Conservation (phyloP, 2,113 vertebrate species). For the Coryphaenoides rupestris region DNA sequence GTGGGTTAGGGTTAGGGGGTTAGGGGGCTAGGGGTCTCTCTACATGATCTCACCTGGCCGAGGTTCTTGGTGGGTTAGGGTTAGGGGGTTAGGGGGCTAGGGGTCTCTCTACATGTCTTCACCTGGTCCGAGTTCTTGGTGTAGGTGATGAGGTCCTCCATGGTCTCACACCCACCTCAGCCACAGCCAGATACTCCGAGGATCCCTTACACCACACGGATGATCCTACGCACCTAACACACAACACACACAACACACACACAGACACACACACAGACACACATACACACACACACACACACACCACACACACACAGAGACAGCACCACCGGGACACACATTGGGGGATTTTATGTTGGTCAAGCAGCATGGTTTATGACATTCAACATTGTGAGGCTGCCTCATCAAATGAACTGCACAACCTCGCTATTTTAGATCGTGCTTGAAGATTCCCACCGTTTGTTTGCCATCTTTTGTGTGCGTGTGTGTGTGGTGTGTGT, state of each 20-base stretch:
- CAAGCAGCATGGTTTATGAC: slow-evolving; percentile 35
- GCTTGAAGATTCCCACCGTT: not conserved
- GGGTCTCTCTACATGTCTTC: slow-evolving; percentile 18
- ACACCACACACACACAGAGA: slow-evolving; percentile 32
- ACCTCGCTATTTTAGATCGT: not conserved
- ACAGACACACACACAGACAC: not conserved
- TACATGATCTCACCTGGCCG: too few species aligned
- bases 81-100: too few species aligned
- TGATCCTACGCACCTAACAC: slow-evolving; percentile 92
- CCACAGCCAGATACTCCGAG: slow-evolving; percentile 95
- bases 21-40: too few species aligned
- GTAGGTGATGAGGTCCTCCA: slow-evolving; percentile 98
- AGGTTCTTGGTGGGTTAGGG: too few species aligned
- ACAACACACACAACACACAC: slow-evolving; percentile 20
- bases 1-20: too few species aligned
- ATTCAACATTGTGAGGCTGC: not conserved
- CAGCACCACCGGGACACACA: not conserved
- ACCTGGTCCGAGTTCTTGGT: slow-evolving; percentile 99
- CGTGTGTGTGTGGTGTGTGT: not conserved
- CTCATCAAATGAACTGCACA: not conserved
- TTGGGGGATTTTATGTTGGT: not conserved
- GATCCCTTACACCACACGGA: slow-evolving; percentile 97
- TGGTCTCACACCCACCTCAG: slow-evolving; percentile 96
- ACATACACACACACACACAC: slow-evolving; percentile 23
- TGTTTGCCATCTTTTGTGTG: not conserved